Conservation (phyloP, 2,113 vertebrate genomes). For the Onychostoma macrolepis region DNA sequence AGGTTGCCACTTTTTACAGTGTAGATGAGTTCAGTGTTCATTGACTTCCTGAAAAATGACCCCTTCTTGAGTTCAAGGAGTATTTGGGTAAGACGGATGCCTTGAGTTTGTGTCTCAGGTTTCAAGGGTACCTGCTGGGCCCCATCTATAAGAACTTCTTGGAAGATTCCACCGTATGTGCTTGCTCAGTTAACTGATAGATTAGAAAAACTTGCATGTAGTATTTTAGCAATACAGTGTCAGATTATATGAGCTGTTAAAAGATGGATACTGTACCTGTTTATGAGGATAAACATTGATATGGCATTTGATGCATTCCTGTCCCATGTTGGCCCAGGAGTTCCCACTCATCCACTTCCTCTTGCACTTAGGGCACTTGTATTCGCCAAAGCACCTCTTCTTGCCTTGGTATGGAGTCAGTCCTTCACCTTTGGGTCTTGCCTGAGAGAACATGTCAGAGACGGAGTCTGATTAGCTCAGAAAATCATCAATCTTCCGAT, state of each 20-base stretch:
- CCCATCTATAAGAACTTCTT: slow-evolving; percentile 19
- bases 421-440: slow-evolving; percentile 97
- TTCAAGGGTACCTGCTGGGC: slow-evolving; percentile 49
- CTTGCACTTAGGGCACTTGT: slow-evolving; percentile 99
- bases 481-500: background rate
- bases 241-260: slow-evolving; percentile 7
- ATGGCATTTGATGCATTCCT: slow-evolving; percentile 99
- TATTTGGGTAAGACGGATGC: slow-evolving; percentile 28
- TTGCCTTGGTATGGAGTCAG: slow-evolving; percentile 98
- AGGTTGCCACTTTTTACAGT: background rate
- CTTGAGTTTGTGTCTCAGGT: slow-evolving; percentile 45
- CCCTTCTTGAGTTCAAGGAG: slow-evolving; percentile 15
- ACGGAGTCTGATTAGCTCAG: slow-evolving; percentile 13
- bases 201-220: background rate
- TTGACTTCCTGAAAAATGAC: background rate
- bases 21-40: background rate
- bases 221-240: slow-evolving; percentile 1
- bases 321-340: slow-evolving; percentile 99
- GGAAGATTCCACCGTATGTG: slow-evolving; percentile 21
- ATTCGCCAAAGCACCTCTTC: slow-evolving; percentile 98
- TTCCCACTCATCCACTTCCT: slow-evolving; percentile 99
- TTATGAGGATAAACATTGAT: slow-evolving; percentile 99
- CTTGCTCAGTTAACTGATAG: background rate
- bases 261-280: slow-evolving; percentile 80
- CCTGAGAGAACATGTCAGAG: slow-evolving; percentile 73